Evolutionary conservation across 2,113 vertebrate genomes (phyloP), one percentile per base, ranked within the genome.

Genomic region (Bostrychus sinensis): DNA sequence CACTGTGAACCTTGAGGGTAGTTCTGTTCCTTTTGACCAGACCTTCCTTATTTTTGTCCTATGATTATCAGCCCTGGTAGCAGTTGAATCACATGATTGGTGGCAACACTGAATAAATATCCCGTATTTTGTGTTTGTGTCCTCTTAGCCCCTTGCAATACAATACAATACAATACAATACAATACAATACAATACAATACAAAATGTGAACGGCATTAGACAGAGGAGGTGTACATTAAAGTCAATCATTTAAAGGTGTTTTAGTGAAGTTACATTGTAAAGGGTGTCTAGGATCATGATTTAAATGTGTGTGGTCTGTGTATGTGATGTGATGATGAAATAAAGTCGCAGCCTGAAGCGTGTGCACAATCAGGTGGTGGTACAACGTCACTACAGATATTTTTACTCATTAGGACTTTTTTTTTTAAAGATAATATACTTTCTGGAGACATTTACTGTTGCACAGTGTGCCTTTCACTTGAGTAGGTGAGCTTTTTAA

Each of bases 281-380:
- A 75, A 62, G 43, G 41, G 17, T 66, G 16, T 84, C 11, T n/a
- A 16, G 62, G 61, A 17, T 53, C 43, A 45, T 37, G 23, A 30
- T 30, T 16, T 26, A 13, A 26, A 26, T 22, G n/a, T 17, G 43
- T 30, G 14, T n/a, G 53, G 56, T 77, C 28, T 67, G 19, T 50
- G 70, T 26, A 20, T 26, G 62, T 76, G 62, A 48, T 68, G 8
- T 66, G 25, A 68, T 4, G 42, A 46, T 77, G 39, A 84, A 90
- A 84, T 86, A 90, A 90, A 87, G 64, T 50, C 54, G 38, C 66
- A 72, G 43, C 58, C 82, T 71, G 9, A 67, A 75, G 59, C 41
- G 42, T 46, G 57, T 19, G 10, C 28, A 23, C 12, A 63, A 36
- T 81, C 32, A 75, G 39, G 5, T 32, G 5, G n/a, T n/a, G n/a